These are phyloP conservation scores for Lycocorax pyrrhopterus DNA, from an alignment of 2,113 vertebrate species.

Conservation along the genomic window DNA sequence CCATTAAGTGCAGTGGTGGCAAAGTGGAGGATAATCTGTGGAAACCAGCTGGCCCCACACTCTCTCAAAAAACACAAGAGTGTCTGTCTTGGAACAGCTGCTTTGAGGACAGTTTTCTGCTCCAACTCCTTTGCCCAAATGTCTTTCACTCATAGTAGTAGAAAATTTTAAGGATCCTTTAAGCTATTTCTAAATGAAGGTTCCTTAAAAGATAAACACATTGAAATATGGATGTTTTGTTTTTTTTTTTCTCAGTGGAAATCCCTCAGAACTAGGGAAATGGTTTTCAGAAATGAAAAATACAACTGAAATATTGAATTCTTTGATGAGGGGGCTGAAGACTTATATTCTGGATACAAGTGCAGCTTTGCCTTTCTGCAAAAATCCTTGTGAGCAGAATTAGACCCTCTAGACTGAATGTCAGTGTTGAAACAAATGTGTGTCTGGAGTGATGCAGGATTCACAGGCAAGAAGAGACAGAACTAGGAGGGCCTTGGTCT, in stretches of 20 bases:
- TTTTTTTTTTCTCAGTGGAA: background rate
- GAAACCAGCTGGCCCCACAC: background rate
- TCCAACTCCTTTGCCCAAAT: background rate
- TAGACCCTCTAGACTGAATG: background rate
- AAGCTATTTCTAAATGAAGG: background rate
- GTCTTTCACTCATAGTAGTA: background rate
- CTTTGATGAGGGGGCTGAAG: background rate
- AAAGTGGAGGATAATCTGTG: background rate
- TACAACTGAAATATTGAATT: background rate
- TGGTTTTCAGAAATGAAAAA: background rate
- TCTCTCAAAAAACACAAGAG: background rate
- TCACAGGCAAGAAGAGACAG: background rate
- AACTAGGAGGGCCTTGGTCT: background rate
- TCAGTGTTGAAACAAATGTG: background rate
- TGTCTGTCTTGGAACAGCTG: background rate
- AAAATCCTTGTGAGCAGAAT: background rate
- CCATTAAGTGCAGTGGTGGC: background rate
- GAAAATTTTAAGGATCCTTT: background rate
- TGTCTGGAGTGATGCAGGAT: background rate
- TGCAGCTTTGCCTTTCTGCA: background rate
- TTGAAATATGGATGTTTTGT: background rate
- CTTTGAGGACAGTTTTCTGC: background rate
- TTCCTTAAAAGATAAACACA: background rate
- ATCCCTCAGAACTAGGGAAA: background rate
- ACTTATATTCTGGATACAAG: background rate